A percentile compares a stretch with the other conserved stretches of the same genome.
These are phyloP conservation scores for Drosophila burlai DNA, from an alignment of 1,140 invertebrate species.

Conservation along the genomic window DNA sequence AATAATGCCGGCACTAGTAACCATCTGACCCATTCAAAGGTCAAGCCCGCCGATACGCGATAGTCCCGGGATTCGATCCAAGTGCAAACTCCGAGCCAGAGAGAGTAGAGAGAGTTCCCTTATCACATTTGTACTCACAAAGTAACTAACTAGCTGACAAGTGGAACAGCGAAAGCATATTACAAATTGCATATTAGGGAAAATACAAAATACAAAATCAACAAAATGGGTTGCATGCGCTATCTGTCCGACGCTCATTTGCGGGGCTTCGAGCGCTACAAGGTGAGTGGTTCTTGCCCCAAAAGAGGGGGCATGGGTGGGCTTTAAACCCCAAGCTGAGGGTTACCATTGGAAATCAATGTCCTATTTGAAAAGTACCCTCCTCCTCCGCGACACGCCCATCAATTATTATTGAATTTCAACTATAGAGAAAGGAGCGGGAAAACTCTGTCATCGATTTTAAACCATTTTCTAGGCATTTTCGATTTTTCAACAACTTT, in stretches of 20 bases:
- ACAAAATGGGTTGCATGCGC: constrained; percentile 84
- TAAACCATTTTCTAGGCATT: neutral
- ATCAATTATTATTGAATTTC: constrained; percentile 38
- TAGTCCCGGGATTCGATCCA: constrained; percentile 23
- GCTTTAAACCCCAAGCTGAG: neutral
- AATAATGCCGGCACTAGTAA: constrained; percentile 33
- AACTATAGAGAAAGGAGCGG: neutral
- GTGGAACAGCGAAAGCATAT: constrained; percentile 20
- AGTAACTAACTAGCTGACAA: neutral
- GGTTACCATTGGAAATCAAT: constrained; percentile 58
- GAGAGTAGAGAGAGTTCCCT: neutral
- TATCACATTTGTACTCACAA: constrained; percentile 9
- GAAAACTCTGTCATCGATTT: constrained; percentile 10
- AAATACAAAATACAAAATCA: constrained; percentile 17
- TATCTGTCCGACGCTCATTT: constrained; percentile 91
- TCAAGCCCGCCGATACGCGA: constrained; percentile 29
- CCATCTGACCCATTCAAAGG: constrained; percentile 34
- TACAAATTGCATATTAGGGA: constrained; percentile 5
- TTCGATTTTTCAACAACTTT: constrained; percentile 1
- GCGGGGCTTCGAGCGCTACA: constrained; percentile 93
- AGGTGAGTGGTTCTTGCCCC: constrained; percentile 86
- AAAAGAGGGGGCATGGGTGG: neutral
- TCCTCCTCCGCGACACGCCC: neutral
- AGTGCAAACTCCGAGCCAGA: constrained; percentile 27
- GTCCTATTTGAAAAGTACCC: constrained; percentile 7